Evolutionary conservation across 2,888 invertebrate genomes (phyloP), one percentile per base, ranked within the genome.

Genomic region (Crossocerus cetratus): DNA sequence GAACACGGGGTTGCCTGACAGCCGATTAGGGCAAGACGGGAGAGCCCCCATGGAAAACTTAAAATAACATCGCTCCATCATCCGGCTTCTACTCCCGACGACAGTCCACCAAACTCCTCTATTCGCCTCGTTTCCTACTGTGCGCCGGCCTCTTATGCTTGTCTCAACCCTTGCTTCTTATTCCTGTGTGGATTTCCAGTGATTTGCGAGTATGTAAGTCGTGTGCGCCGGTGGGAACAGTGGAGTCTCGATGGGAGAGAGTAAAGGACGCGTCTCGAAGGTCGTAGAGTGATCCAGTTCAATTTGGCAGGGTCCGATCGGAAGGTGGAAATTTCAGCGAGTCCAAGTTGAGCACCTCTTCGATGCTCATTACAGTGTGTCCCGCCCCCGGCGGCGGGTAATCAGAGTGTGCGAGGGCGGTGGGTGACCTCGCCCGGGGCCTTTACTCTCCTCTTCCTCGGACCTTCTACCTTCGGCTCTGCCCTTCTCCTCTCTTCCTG

Each of bases 31-130:
- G 85, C 83, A 85, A 86, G 86, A 85, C 74, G 83, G 81, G 81
- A 78, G 77, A 83, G 86, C 89, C 89, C 89, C 89, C 82, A 86
- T 77, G 89, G 89, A 89, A 90, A 90, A 90, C 89, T 89, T 89
- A 88, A 90, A 90, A 90, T 88, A 90, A 89, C 88, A 89, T 87
- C 89, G 87, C 83, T 90, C 90, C 86, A 89, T 90, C 89, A 89
- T 89, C 83, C 82, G 81, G 83, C 72, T 84, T 84, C 82, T 87
- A 86, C 86, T 84, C 85, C 32, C 3, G 84, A 70, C 85, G 85
- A 87, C 89, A 84, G 82, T 53, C 78, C 60, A 72, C 69, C 73
- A 61, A 20, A 58, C 63, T 57, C 49, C 21, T 54, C 22, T 43
- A 56, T 56, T 49, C 53, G 14, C 21, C 60, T 14, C 43, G 13